Evolutionary conservation across 2,888 invertebrate species (phyloP), one percentile per base, ranked within the genome.

Genomic region (Hartigia nigra): DNA sequence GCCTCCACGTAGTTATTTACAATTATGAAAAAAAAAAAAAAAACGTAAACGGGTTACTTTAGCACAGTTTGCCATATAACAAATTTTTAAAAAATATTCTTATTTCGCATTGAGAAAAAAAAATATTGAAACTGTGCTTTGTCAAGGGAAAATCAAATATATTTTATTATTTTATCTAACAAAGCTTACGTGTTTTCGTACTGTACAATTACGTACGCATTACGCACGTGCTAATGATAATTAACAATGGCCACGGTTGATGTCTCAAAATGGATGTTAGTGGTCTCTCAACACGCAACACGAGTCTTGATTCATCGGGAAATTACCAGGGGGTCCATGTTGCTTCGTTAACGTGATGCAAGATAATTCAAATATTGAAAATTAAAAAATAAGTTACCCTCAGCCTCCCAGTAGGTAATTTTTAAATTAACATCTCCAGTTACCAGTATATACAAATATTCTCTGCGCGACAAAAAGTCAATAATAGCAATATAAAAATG

Each of bases 211-310:
- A 77, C 35, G 79, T 74, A 76, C 75, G 77, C 78, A 78, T 83
- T 82, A 79, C 74, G 76, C 12, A 69, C 75, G 72, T 82, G 80
- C 78, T 86, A 85, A 86, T 84, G 83, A 84, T 84, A 86, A 86
- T 86, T 86, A 86, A 83, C 80, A 36, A 75, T 70, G 72, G 69
- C 72, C 75, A 23, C 37, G 75, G 55, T 77, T 78, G 84, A 80
- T 81, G 80, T 76, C 78, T 69, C 39, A 70, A 39, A 23, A 80
- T 75, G 80, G 70, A 78, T 80, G 81, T 80, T 80, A 69, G 74
- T 69, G 72, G 77, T 77, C 35, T 32, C 70, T 37, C 35, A 78
- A 77, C 80, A 74, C 74, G 80, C 79, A 37, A 75, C 77, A n/a
- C 76, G 74, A 31, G 37, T 37, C 37, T 35, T 70, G 69, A 79